phyloP scores from a whole-genome alignment of 2,888 invertebrate species.

The Eristalis intricaria region DNA sequence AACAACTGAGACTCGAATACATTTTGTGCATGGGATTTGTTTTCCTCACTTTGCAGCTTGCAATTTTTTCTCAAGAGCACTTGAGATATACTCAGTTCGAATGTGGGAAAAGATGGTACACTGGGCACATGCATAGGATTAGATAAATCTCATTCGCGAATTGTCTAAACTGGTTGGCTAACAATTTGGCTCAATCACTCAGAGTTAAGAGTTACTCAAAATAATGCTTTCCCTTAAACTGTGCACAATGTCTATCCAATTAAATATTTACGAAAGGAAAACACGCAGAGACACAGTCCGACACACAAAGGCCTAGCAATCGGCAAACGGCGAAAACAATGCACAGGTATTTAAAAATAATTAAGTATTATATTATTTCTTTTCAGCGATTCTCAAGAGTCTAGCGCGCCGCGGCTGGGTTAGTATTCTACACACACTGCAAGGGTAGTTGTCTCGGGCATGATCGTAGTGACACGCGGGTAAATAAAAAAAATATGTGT shows the following conservation, averaged over 20 bases:
- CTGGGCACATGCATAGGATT: conserved; percentile 37
- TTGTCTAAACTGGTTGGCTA: conserved; percentile 8
- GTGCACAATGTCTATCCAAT: conserved; percentile 55
- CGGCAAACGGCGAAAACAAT: conserved; percentile 47
- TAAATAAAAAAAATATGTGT: conserved; percentile 16
- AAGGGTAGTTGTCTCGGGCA: conserved; percentile 40
- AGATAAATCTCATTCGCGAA: conserved; percentile 31
- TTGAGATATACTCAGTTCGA: conserved; percentile 60
- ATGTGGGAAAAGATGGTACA: conserved; percentile 14
- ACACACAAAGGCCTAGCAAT: neutral
- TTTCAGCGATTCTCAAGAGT: conserved; percentile 33
- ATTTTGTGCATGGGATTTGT: conserved; percentile 73
- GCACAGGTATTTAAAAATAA: conserved; percentile 61
- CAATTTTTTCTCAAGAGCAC: conserved; percentile 46
- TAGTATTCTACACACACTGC: conserved; percentile 66
- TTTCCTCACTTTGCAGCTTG: conserved; percentile 10
- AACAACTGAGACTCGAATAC: conserved; percentile 79
- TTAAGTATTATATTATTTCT: conserved; percentile 29
- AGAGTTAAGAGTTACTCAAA: conserved; percentile 43
- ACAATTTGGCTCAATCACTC: conserved; percentile 61
- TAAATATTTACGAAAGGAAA: conserved; percentile 41
- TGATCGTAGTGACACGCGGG: conserved; percentile 11
- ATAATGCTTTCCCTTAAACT: conserved; percentile 7
- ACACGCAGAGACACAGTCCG: conserved; percentile 47
- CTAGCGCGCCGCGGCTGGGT: conserved; percentile 23